These are phyloP conservation scores for Myotis davidii DNA, from an alignment of 2,113 vertebrate genomes.

Conservation along the genomic window DNA sequence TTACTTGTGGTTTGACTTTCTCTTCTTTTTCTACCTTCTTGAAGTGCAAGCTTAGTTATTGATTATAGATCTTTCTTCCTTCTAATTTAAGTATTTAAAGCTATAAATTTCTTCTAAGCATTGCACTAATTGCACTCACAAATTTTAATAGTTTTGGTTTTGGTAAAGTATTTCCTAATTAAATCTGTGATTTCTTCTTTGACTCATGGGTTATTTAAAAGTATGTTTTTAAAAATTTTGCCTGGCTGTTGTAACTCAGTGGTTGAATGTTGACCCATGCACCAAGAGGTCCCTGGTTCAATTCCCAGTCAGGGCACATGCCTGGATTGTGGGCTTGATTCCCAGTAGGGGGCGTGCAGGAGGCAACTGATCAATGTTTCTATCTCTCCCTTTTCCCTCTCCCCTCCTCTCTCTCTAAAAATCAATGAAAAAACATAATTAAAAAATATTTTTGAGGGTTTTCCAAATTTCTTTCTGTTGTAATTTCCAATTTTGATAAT, in stretches of 20 bases:
- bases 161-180: background rate
- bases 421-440: too few relatives aligned
- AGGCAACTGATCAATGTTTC: too few relatives aligned
- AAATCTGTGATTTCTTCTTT: constrained; percentile 19
- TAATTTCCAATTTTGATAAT: background rate
- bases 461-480: background rate
- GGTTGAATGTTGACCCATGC: too few relatives aligned
- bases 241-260: too few relatives aligned
- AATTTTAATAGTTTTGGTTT: background rate
- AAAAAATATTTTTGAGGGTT: background rate
- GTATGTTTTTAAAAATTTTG: background rate
- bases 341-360: too few relatives aligned
- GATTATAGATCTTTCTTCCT: background rate
- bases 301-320: too few relatives aligned
- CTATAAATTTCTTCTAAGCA: background rate
- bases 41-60: background rate
- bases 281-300: too few relatives aligned
- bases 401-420: too few relatives aligned
- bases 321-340: too few relatives aligned
- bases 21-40: background rate
- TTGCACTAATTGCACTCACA: background rate
- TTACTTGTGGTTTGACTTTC: background rate
- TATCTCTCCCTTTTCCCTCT: too few relatives aligned
- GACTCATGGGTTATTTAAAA: background rate
- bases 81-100: background rate